A percentile compares a stretch with the other conserved stretches of the same genome.
phyloP scores from a whole-genome alignment of 1,140 invertebrate species.

The Trachymyrmex septentrionalis region DNA sequence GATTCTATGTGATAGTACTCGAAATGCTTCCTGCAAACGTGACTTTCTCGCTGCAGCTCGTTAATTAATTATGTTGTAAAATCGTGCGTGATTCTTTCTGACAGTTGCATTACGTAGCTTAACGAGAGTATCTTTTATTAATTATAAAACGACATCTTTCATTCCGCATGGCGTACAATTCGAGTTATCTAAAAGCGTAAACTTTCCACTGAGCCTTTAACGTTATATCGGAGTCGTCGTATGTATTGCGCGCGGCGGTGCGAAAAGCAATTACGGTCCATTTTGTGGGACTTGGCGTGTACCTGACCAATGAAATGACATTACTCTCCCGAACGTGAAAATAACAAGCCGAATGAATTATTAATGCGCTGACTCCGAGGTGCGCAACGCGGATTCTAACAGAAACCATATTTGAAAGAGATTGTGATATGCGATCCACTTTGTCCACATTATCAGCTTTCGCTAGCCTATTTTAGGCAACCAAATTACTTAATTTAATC shows the following conservation, averaged over 20 bases:
- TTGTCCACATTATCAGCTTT: background rate
- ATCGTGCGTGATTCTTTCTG: background rate
- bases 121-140: background rate
- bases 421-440: background rate
- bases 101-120: background rate
- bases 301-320: constrained; percentile 31
- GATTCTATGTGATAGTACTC: background rate
- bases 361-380: background rate
- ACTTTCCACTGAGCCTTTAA: background rate
- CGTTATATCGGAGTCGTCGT: background rate
- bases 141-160: constrained; percentile 22
- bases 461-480: background rate
- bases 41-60: background rate
- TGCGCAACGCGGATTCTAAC: background rate
- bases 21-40: background rate
- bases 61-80: constrained; percentile 33
- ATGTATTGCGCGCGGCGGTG: background rate
- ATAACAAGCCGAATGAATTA: constrained; percentile 34
- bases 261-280: constrained; percentile 35
- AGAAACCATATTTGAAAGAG: background rate
- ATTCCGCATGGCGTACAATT: background rate
- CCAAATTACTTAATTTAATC: background rate
- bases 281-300: constrained; percentile 16
- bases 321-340: constrained; percentile 23
- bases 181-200: background rate